These are phyloP conservation scores for Halcyon leucocephala DNA, from an alignment of 2,797 vertebrate species.

Conservation along the genomic window DNA sequence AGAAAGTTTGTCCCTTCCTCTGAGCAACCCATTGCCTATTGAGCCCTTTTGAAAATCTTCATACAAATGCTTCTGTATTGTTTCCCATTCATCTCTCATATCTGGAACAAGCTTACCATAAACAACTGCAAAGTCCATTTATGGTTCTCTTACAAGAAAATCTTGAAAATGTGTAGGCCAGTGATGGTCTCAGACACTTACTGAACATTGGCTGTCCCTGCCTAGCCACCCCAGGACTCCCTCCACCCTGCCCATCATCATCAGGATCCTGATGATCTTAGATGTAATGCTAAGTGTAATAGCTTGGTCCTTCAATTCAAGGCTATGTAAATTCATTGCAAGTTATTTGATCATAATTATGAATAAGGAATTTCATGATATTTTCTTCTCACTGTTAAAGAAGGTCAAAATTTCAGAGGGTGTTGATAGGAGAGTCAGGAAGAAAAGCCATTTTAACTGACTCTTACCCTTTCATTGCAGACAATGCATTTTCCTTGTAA, in stretches of 20 bases:
- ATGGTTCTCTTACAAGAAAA: background rate
- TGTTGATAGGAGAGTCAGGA: background rate
- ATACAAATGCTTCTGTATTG: background rate
- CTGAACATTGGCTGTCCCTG: background rate
- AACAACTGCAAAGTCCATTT: background rate
- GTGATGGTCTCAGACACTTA: background rate
- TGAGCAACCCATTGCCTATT: accelerated
- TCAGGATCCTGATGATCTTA: background rate
- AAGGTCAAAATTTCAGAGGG: background rate
- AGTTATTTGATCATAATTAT: background rate
- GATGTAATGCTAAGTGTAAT: background rate
- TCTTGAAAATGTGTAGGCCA: background rate
- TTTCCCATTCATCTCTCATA: background rate
- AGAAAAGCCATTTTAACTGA: background rate
- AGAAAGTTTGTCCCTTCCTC: background rate
- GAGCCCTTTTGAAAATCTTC: background rate
- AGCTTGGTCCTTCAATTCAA: background rate
- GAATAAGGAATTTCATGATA: background rate
- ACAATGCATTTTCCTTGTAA: background rate
- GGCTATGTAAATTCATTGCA: background rate
- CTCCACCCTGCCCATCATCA: background rate
- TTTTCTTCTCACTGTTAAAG: background rate
- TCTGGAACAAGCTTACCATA: background rate
- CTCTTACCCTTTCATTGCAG: background rate
- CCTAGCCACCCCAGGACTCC: background rate